Evolutionary conservation across 2,888 invertebrate genomes (phyloP).

Genomic region (Drosophila nigritarsus): DNA sequence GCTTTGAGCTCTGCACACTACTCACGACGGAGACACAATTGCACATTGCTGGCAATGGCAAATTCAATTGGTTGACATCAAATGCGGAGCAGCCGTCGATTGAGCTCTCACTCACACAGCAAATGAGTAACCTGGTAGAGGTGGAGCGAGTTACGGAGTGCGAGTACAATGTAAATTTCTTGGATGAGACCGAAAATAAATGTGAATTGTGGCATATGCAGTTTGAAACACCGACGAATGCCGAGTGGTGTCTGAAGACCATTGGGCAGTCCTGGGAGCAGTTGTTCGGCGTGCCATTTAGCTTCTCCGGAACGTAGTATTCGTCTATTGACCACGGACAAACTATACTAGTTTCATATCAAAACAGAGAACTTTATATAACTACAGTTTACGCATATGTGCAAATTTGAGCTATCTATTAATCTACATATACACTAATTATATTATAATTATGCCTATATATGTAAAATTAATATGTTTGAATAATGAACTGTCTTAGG

Average conservation of each 20-base stretch:
- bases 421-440: slow-evolving; percentile 33
- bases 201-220: slow-evolving; percentile 86
- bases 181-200: slow-evolving; percentile 86
- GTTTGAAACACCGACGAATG: slow-evolving; percentile 85
- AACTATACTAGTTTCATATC: slow-evolving; percentile 43
- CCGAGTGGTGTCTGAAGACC: slow-evolving; percentile 85
- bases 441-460: slow-evolving; percentile 38
- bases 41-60: slow-evolving; percentile 84
- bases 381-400: slow-evolving; percentile 14
- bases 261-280: slow-evolving; percentile 86
- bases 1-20: slow-evolving; percentile 77
- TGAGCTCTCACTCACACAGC: slow-evolving; percentile 84
- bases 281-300: slow-evolving; percentile 86
- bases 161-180: slow-evolving; percentile 85
- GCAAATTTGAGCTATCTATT: slow-evolving; percentile 23
- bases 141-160: slow-evolving; percentile 84
- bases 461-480: slow-evolving; percentile 26
- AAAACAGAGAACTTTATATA: slow-evolving; percentile 25
- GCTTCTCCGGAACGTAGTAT: slow-evolving; percentile 57
- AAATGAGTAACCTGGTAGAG: slow-evolving; percentile 86
- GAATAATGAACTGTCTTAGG: slow-evolving; percentile 26
- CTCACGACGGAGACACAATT: slow-evolving; percentile 85
- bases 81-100: slow-evolving; percentile 35
- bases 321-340: slow-evolving; percentile 37
- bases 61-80: slow-evolving; percentile 85